Evolutionary conservation across 1,140 invertebrate genomes (phyloP).

Genomic region (Tetranychus cinnabarinus): DNA sequence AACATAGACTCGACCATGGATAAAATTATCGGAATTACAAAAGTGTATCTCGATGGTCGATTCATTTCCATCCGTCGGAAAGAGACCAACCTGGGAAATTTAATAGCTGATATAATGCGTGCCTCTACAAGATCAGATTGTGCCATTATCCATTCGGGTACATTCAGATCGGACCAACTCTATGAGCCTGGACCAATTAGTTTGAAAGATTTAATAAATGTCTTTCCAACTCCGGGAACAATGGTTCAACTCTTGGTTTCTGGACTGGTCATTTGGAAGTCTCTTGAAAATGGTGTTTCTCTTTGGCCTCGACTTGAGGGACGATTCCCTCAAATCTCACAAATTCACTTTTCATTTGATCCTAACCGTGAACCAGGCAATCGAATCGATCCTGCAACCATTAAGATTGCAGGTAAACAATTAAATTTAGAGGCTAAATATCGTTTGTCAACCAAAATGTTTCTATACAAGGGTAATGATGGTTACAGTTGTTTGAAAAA

Average conservation of each 20-base stretch:
- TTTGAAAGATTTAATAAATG: constrained; percentile 54
- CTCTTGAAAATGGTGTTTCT: constrained; percentile 52
- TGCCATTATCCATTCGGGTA: constrained; percentile 71
- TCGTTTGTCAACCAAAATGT: constrained; percentile 52
- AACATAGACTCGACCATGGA: constrained; percentile 51
- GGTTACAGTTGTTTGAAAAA: constrained; percentile 54
- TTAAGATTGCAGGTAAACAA: constrained; percentile 60
- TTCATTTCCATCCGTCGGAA: constrained; percentile 48
- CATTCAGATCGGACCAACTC: constrained; percentile 46
- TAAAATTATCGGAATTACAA: constrained; percentile 50
- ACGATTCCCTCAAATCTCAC: constrained; percentile 53
- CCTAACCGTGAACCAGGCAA: constrained; percentile 39
- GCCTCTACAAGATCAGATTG: constrained; percentile 53
- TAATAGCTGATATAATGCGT: constrained; percentile 62
- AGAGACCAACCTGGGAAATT: constrained; percentile 70
- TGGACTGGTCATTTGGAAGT: constrained; percentile 37
- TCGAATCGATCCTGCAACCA: constrained; percentile 39
- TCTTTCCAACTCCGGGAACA: constrained; percentile 59
- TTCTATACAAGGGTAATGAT: constrained; percentile 44
- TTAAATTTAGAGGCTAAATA: constrained; percentile 40
- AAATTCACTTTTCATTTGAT: constrained; percentile 60
- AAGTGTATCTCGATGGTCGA: constrained; percentile 53
- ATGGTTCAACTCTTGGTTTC: constrained; percentile 40
- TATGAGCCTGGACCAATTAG: constrained; percentile 54
- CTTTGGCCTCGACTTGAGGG: constrained; percentile 55